Evolutionary conservation across 2,113 vertebrate genomes (phyloP).

Genomic region (Dromiciops gliroides): DNA sequence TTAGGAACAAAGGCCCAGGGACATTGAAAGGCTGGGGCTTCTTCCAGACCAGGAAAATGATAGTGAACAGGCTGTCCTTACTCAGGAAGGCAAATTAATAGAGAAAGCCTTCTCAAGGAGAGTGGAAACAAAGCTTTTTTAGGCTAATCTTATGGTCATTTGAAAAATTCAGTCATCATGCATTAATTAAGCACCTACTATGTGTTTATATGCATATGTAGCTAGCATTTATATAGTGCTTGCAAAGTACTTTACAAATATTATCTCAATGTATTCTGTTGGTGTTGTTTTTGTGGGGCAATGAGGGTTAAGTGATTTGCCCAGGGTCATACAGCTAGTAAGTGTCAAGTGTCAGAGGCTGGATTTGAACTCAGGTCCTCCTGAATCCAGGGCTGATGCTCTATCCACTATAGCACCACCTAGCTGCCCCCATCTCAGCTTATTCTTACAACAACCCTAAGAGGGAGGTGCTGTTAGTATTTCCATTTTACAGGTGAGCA

Average conservation of each 20-base stretch:
- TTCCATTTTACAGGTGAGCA: neutral
- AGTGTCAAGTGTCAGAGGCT: too few species aligned
- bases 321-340: too few species aligned
- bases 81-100: constrained; percentile 3
- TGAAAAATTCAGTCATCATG: neutral
- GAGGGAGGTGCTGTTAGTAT: neutral
- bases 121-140: constrained; percentile 22
- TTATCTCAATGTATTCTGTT: too few species aligned
- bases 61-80: neutral
- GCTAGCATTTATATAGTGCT: neutral
- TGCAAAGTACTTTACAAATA: neutral
- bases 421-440: too few species aligned
- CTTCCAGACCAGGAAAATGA: neutral
- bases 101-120: neutral
- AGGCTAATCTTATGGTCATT: neutral
- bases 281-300: too few species aligned
- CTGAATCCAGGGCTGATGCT: too few species aligned
- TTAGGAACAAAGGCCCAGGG: neutral
- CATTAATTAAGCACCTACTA: neutral
- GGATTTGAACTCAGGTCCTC: too few species aligned
- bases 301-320: too few species aligned
- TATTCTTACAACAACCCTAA: neutral
- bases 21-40: neutral
- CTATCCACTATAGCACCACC: too few species aligned
- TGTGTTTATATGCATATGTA: neutral